Evolutionary conservation across 30 jellyfish, hydroid and myxozoan species (phyloP), one percentile per base, ranked within the genome.

Genomic region (Chrysaora quinquecirrha): DNA sequence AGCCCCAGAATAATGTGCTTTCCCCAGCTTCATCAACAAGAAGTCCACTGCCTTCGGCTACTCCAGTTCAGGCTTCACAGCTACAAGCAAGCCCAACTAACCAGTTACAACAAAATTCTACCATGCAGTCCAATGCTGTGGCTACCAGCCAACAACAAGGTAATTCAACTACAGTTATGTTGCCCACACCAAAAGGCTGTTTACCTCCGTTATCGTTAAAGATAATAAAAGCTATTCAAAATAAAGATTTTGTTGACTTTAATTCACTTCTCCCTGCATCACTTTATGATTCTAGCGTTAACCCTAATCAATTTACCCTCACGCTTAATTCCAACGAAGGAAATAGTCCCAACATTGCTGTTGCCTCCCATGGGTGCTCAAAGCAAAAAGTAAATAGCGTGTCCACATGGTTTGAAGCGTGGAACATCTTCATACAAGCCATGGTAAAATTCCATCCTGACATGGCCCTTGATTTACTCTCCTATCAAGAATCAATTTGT

Each of bases 11-110:
- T 6, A 16, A 16, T 9, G 12, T 6, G 58, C 77, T 64, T 24
- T 64, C 77, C 9, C 77, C 77, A 64, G 77, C 77, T 12, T 64
- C 77, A 29, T 29, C n/a, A n/a, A n/a, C 77, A 0, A 0, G 23
- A 30, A 14, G 50, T 20, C 50, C 77, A 64, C 50, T 3, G 50
- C 0, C 0, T 21, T 9, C 77, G 12, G 23, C 48, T 21, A 23
- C 77, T 21, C 48, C 50, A 0, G 50, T 9, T n/a, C n/a, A n/a
- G n/a, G n/a, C n/a, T 21, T 0, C 4, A 12, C 4, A 48, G 19
- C 50, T 49, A 64, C 22, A 23, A 21, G 50, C n/a, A 16, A 48
- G 16, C 12, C 58, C 9, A 16, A 9, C 16, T 9, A 6, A 9
- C 58, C 58, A 43, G 9, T 43, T 30, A 24, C 14, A 11, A 30